Conservation (phyloP, 2,888 invertebrate species). For the Stenurella melanura region DNA sequence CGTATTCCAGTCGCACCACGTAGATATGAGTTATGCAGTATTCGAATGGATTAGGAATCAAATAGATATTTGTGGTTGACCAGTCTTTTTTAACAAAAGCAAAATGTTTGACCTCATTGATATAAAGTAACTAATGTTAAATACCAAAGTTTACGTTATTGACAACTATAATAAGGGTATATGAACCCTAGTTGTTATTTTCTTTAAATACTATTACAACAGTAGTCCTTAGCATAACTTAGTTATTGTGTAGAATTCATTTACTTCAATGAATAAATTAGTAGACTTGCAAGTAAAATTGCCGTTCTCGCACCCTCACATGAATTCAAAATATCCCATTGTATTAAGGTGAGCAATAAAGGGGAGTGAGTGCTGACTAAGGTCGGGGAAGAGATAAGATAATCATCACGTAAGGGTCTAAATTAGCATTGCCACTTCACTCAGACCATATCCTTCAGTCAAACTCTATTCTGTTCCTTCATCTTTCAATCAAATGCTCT, state of each 20-base stretch:
- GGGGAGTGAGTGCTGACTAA: constrained; percentile 47
- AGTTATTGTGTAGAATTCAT: constrained; percentile 1
- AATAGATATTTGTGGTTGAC: too few relatives aligned
- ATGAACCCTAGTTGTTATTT: too few relatives aligned
- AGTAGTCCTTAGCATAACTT: neutral
- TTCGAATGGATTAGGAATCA: too few relatives aligned
- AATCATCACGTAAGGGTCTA: constrained; percentile 44
- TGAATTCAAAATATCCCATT: constrained; percentile 49
- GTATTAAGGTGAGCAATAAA: constrained; percentile 51
- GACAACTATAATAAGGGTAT: too few relatives aligned
- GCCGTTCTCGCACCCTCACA: constrained; percentile 22
- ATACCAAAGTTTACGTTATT: too few relatives aligned
- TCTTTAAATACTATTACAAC: too few relatives aligned
- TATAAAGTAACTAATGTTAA: too few relatives aligned
- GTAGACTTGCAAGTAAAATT: constrained; percentile 26
- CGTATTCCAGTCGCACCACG: too few relatives aligned
- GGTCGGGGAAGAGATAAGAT: constrained; percentile 43
- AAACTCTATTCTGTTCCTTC: constrained; percentile 25
- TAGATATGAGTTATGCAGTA: too few relatives aligned
- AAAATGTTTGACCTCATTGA: too few relatives aligned
- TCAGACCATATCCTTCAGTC: constrained; percentile 20
- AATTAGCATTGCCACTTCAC: constrained; percentile 46
- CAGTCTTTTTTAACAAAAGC: too few relatives aligned
- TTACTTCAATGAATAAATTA: constrained; percentile 15
- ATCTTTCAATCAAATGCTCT: constrained; percentile 34